These are phyloP conservation scores for Oriolus oriolus DNA, from an alignment of 2,113 vertebrate species.

Conservation along the genomic window DNA sequence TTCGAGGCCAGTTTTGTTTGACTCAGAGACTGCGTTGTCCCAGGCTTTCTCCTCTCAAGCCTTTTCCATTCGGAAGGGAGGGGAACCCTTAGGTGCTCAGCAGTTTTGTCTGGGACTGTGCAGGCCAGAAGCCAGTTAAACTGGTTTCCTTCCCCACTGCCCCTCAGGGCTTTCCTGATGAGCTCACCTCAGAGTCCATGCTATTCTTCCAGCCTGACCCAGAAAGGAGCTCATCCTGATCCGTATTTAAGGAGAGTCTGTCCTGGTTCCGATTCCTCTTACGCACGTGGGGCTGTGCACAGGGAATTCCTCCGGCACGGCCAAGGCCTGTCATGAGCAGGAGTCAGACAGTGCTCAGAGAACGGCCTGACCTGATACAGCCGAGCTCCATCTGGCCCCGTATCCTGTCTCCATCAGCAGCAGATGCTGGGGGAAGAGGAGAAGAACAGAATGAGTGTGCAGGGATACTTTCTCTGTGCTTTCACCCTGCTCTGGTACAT, in stretches of 20 bases:
- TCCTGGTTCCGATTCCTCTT: neutral
- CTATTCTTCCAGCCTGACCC: slow-evolving; percentile 23
- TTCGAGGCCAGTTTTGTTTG: neutral
- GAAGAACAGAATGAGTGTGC: neutral
- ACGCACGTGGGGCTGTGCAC: neutral
- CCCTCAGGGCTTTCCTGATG: neutral
- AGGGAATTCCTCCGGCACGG: neutral
- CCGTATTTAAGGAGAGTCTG: neutral
- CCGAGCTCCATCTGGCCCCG: neutral
- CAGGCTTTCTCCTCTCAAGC: neutral
- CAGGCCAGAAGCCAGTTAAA: neutral
- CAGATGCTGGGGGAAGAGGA: neutral
- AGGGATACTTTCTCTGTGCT: neutral
- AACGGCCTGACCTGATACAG: neutral
- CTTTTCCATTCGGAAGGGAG: neutral
- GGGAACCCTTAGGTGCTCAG: neutral
- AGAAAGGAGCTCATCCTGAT: slow-evolving; percentile 5
- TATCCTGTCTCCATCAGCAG: neutral
- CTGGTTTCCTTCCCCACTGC: neutral
- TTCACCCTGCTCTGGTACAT: neutral
- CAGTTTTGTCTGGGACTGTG: neutral
- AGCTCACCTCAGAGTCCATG: neutral
- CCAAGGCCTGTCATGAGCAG: neutral
- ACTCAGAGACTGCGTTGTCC: fast-evolving
- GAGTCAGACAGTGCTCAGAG: neutral